These are phyloP conservation scores for Chymomyza fuscimana DNA, from an alignment of 2,888 invertebrate genomes.

Conservation along the genomic window DNA sequence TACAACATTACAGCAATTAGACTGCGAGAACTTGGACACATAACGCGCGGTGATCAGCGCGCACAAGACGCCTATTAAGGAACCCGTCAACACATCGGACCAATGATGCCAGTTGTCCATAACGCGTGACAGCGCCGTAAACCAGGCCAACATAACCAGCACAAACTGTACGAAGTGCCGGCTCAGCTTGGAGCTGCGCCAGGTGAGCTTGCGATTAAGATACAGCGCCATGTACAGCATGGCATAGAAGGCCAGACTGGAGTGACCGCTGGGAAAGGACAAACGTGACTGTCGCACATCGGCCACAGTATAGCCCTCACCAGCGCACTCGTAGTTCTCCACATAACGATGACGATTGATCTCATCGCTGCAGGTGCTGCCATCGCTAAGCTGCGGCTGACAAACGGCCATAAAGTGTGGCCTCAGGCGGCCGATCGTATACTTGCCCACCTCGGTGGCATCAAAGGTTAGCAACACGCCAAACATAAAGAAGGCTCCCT, in stretches of 20 bases:
- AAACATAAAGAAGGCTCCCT: conserved; percentile 56
- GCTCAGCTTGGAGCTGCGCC: conserved; percentile 88
- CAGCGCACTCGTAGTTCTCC: conserved; percentile 85
- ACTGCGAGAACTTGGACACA: conserved; percentile 53
- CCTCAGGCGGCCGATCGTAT: conserved; percentile 69
- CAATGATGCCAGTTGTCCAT: conserved; percentile 77
- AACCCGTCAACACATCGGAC: conserved; percentile 72
- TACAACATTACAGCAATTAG: conserved; percentile 18
- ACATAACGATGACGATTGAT: conserved; percentile 85
- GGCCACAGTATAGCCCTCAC: conserved; percentile 80
- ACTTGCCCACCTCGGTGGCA: conserved; percentile 76
- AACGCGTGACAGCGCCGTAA: conserved; percentile 69
- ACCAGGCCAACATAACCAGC: conserved; percentile 75
- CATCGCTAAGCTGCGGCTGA: conserved; percentile 83
- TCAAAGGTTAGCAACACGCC: conserved; percentile 67
- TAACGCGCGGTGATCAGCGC: conserved; percentile 67
- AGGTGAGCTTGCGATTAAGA: conserved; percentile 89
- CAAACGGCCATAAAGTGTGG: conserved; percentile 83
- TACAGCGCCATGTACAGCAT: conserved; percentile 92
- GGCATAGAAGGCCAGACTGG: conserved; percentile 91
- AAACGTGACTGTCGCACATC: conserved; percentile 88
- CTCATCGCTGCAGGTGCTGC: conserved; percentile 82
- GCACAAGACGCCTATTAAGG: conserved; percentile 57
- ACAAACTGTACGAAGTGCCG: conserved; percentile 87
- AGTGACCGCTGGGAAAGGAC: conserved; percentile 95